Evolutionary conservation across 2,888 invertebrate species (phyloP).

Genomic region (Aphidoletes aphidimyza): DNA sequence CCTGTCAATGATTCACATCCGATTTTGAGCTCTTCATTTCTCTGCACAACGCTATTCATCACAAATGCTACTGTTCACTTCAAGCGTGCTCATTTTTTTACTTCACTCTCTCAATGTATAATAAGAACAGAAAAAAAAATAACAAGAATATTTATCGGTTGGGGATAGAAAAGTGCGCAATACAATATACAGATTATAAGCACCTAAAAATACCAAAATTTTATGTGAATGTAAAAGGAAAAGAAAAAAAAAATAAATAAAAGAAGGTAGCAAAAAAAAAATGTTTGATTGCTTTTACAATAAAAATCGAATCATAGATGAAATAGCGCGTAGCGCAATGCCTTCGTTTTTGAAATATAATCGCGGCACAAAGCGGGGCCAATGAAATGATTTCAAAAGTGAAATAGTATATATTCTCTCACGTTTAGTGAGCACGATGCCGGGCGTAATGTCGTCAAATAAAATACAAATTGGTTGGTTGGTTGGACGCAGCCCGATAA

Average conservation of each 20-base stretch:
- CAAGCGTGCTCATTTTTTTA: too few relatives aligned
- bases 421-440: not conserved
- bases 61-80: not conserved
- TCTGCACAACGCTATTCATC: not conserved
- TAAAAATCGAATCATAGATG: slow-evolving; percentile 30
- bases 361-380: too few relatives aligned
- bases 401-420: not conserved
- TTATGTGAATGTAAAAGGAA: not conserved
- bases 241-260: too few relatives aligned
- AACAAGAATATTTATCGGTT: not conserved
- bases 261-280: slow-evolving; percentile 3
- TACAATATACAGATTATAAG: not conserved
- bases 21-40: too few relatives aligned
- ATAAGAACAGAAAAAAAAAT: not conserved
- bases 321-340: not conserved
- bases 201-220: not conserved
- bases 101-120: too few relatives aligned
- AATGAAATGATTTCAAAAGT: not conserved
- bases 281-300: not conserved
- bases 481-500: not conserved
- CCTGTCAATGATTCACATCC: slow-evolving; percentile 2
- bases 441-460: not conserved
- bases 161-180: slow-evolving; percentile 28
- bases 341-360: not conserved
- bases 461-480: slow-evolving; percentile 13